Evolutionary conservation across 2,113 vertebrate genomes (phyloP).

Genomic region (Rhabdornis inornatus): DNA sequence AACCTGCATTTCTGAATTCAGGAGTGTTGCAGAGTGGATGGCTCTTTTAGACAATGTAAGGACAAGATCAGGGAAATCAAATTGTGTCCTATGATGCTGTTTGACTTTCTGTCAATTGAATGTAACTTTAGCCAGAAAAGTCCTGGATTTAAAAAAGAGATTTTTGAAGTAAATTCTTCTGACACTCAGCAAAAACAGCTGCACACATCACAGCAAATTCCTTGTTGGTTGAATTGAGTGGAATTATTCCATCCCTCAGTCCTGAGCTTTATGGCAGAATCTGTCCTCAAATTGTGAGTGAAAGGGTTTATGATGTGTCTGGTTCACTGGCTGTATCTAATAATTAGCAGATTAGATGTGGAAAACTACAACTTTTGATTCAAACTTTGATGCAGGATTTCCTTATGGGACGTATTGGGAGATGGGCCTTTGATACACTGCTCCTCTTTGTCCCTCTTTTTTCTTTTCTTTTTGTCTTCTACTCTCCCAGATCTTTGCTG

Average conservation of each 20-base stretch:
- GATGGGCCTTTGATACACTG: neutral
- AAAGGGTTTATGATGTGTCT: neutral
- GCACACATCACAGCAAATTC: neutral
- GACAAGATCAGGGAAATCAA: neutral
- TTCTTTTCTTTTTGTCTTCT: neutral
- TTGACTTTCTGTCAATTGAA: neutral
- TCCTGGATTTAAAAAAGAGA: neutral
- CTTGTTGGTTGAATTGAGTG: neutral
- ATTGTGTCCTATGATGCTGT: neutral
- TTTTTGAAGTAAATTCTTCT: neutral
- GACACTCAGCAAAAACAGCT: neutral
- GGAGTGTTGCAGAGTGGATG: neutral
- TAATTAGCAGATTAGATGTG: neutral
- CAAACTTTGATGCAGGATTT: neutral
- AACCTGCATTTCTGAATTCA: neutral
- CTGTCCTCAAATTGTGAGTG: neutral
- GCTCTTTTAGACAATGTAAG: neutral
- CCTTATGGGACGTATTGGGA: fast-evolving
- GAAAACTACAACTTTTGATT: neutral
- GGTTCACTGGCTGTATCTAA: neutral
- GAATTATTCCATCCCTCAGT: neutral
- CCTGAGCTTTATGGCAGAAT: neutral
- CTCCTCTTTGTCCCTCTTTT: neutral
- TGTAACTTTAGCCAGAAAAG: neutral
- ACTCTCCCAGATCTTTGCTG: neutral